Conservation (phyloP, 2,113 vertebrate species). For the Trogon surrucura region DNA sequence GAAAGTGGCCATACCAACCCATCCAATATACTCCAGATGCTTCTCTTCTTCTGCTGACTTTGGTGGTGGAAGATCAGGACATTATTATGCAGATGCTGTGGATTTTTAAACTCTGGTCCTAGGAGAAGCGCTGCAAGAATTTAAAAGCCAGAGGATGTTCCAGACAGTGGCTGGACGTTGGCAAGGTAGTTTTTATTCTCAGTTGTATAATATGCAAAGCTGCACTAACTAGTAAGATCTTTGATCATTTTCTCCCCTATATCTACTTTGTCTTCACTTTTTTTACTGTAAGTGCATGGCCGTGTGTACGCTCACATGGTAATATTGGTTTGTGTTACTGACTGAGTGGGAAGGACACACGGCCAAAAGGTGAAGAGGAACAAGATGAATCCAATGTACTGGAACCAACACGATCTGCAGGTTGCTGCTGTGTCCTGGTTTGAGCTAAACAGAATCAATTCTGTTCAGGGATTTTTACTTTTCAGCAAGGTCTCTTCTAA, state of each 20-base stretch:
- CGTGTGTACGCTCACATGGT: neutral
- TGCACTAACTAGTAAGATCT: rapidly evolving
- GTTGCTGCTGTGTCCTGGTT: neutral
- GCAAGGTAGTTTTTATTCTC: neutral
- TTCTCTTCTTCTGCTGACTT: neutral
- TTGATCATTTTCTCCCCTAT: neutral
- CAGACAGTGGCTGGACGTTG: neutral
- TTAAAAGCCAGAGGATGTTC: neutral
- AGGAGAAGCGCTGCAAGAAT: neutral
- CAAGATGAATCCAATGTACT: neutral
- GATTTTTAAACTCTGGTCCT: neutral
- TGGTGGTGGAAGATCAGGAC: neutral
- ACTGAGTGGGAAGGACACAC: neutral
- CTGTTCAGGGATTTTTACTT: too few species aligned
- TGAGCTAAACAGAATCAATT: too few species aligned
- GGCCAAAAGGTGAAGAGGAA: neutral
- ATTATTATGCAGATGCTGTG: neutral
- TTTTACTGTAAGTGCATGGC: neutral
- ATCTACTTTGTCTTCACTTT: neutral
- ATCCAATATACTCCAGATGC: neutral
- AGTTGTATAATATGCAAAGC: neutral
- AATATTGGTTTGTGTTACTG: neutral
- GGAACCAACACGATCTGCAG: neutral
- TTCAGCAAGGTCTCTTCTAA: too few species aligned
- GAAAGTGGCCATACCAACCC: neutral